These are phyloP conservation scores for Cyclargus thomasi DNA, from an alignment of 1,140 invertebrate species.

Conservation along the genomic window DNA sequence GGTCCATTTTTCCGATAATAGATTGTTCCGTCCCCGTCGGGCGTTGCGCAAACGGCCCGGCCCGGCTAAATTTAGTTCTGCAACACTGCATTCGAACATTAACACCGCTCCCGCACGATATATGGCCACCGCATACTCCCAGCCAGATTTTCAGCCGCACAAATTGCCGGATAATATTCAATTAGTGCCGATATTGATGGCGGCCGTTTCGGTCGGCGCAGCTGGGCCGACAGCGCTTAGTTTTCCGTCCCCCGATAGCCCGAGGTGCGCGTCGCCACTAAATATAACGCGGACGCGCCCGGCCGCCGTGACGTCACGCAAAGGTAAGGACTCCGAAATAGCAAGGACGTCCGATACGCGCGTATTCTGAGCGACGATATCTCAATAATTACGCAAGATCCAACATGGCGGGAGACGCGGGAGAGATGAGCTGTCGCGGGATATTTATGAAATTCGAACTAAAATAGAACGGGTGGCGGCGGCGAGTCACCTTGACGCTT, in stretches of 20 bases:
- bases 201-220: constrained; percentile 64
- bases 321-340: constrained; percentile 70
- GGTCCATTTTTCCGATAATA: constrained; percentile 70
- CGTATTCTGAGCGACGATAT: constrained; percentile 48
- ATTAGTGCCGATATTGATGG: constrained; percentile 70
- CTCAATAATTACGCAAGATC: constrained; percentile 61
- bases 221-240: constrained; percentile 65
- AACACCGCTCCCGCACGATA: constrained; percentile 58
- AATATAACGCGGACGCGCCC: constrained; percentile 24
- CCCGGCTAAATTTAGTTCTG: constrained; percentile 68
- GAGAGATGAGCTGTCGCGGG: constrained; percentile 70
- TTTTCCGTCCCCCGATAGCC: constrained; percentile 54
- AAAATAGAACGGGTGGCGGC: constrained; percentile 69
- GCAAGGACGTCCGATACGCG: constrained; percentile 54
- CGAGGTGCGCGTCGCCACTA: constrained; percentile 35
- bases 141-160: constrained; percentile 69
- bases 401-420: constrained; percentile 63
- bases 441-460: constrained; percentile 73
- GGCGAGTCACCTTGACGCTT: constrained; percentile 72
- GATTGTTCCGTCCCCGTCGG: constrained; percentile 48
- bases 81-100: constrained; percentile 66
- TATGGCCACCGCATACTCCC: constrained; percentile 63
- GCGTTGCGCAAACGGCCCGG: constrained; percentile 65
- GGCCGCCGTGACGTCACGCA: constrained; percentile 37
- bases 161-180: constrained; percentile 73